These are phyloP conservation scores for Erinaceus europaeus DNA, from an alignment of 2,113 vertebrate genomes.

Conservation along the genomic window DNA sequence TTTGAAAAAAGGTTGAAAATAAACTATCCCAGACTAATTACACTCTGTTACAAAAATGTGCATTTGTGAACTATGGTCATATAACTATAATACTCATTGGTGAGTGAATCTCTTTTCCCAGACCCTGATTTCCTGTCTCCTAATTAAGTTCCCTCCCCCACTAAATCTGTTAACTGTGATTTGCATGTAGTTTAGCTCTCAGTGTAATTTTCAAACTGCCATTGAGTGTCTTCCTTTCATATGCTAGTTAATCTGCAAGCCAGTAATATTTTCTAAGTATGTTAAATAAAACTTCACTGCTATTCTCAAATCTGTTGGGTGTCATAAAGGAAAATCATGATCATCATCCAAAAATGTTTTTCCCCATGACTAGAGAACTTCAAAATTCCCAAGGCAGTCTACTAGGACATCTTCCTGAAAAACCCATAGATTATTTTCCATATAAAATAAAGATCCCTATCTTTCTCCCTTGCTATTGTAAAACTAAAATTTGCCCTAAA, in stretches of 20 bases:
- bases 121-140: background rate
- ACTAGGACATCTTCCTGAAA: background rate
- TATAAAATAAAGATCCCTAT: background rate
- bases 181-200: conserved; percentile 5
- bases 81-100: background rate
- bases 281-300: background rate
- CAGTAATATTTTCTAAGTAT: background rate
- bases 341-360: background rate
- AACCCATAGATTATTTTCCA: background rate
- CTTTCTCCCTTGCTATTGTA: background rate
- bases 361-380: background rate
- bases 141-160: background rate
- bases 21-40: background rate
- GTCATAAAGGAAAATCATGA: background rate
- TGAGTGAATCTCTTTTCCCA: background rate
- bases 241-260: background rate
- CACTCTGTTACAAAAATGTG: background rate
- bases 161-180: background rate
- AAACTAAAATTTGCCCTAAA: conserved; percentile 47
- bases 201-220: background rate
- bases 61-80: background rate
- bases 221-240: background rate
- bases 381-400: background rate
- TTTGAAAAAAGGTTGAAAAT: background rate
- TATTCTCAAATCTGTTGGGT: background rate